phyloP scores from a whole-genome alignment of 2,888 invertebrate species.

The Pemphredon lugubris region DNA sequence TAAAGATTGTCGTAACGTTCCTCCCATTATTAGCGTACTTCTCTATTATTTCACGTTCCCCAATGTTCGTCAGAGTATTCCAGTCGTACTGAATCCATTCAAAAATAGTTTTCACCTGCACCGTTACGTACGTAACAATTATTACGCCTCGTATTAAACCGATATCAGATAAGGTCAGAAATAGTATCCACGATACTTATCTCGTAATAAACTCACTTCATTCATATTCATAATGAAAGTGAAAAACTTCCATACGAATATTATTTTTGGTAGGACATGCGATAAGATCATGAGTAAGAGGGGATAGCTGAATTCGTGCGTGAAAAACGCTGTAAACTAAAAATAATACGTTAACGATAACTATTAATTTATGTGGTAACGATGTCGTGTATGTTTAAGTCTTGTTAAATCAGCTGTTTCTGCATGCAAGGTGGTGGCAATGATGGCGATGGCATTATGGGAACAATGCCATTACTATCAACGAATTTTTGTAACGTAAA shows the following conservation, averaged over 20 bases:
- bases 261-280: background rate
- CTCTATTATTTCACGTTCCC: conserved; percentile 30
- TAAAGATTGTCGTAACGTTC: conserved; percentile 12
- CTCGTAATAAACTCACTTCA: conserved; percentile 17
- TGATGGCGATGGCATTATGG: no score
- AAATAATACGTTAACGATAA: background rate
- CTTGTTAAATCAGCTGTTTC: no score
- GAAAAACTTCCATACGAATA: conserved; percentile 16
- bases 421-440: no score
- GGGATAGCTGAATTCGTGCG: conserved; percentile 22
- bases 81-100: conserved; percentile 30
- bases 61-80: conserved; percentile 5
- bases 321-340: conserved; percentile 19
- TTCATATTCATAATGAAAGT: conserved; percentile 3
- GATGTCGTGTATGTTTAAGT: no score
- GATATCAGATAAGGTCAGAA: no score
- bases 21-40: conserved; percentile 19
- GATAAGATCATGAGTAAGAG: conserved; percentile 21
- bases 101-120: conserved; percentile 14
- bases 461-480: no score
- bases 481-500: no score
- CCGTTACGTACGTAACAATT: background rate
- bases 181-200: no score
- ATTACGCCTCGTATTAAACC: no score
- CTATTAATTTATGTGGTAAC: no score